phyloP scores from a whole-genome alignment of 2,113 vertebrate species.

The Elgaria multicarinata region DNA sequence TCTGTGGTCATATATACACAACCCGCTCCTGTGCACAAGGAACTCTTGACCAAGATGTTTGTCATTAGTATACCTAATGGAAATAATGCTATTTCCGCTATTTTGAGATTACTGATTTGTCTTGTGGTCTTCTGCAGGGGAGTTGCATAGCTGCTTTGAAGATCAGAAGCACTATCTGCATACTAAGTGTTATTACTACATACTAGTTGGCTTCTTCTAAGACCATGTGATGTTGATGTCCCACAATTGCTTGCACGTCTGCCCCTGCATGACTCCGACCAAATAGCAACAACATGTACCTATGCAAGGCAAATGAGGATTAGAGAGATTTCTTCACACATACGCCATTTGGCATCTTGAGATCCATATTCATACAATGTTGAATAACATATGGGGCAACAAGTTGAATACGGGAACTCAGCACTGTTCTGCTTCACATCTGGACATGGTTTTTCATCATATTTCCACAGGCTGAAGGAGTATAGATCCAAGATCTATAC shows the following conservation, averaged over 20 bases:
- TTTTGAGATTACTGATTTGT: background rate
- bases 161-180: background rate
- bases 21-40: background rate
- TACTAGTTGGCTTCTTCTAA: background rate
- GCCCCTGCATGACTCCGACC: background rate
- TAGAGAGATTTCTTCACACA: background rate
- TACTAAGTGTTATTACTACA: background rate
- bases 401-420: background rate
- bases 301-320: background rate
- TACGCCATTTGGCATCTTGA: background rate
- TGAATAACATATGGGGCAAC: background rate
- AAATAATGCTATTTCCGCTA: too few species aligned
- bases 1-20: background rate
- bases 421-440: background rate
- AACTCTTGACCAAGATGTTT: background rate
- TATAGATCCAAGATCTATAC: background rate
- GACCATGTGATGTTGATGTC: background rate
- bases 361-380: background rate
- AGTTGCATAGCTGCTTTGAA: background rate
- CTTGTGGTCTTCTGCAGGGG: background rate
- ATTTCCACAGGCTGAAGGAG: background rate
- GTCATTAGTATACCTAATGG: background rate
- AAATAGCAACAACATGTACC: constrained; percentile 5
- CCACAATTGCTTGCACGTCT: background rate
- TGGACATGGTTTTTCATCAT: constrained; percentile 6